phyloP scores from a whole-genome alignment of 2,888 invertebrate genomes.

The Acanthococcus lagerstroemiae region DNA sequence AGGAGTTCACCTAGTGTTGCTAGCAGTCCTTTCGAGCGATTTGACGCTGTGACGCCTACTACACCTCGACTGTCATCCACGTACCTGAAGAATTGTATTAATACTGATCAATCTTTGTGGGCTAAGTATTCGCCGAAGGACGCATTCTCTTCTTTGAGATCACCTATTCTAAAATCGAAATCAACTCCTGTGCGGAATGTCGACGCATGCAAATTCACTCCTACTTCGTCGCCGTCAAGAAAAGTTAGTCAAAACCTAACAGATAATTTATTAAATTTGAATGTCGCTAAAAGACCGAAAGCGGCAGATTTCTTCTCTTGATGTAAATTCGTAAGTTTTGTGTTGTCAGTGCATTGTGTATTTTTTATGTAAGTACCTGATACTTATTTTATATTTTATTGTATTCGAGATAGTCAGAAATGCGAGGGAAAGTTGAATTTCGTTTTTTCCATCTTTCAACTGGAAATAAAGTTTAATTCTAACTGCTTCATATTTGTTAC shows the following conservation, averaged over 20 bases:
- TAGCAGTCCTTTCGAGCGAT: conserved; percentile 13
- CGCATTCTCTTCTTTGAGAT: background rate
- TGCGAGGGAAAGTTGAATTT: too few relatives aligned
- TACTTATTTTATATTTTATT: too few relatives aligned
- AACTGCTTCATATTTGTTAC: too few relatives aligned
- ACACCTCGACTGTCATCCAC: conserved; percentile 58
- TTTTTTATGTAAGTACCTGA: too few relatives aligned
- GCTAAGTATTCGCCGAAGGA: conserved; percentile 44
- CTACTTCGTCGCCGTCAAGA: background rate
- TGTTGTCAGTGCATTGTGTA: too few relatives aligned
- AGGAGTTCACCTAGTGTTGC: conserved; percentile 3
- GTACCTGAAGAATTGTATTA: conserved; percentile 50
- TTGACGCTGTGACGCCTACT: conserved; percentile 52
- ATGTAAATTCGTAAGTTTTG: too few relatives aligned
- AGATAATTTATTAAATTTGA: conserved; percentile 74
- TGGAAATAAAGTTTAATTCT: too few relatives aligned
- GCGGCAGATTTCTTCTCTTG: conserved; percentile 71
- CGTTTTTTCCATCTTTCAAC: too few relatives aligned
- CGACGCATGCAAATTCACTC: background rate
- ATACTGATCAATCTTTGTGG: conserved; percentile 46
- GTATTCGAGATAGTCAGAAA: too few relatives aligned
- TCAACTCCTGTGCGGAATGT: background rate
- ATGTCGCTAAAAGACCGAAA: conserved; percentile 58
- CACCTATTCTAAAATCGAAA: background rate
- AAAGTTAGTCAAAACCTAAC: conserved; percentile 49